Evolutionary conservation across 2,888 invertebrate species (phyloP), one percentile per base, ranked within the genome.

Genomic region (Conistra vaccinii): DNA sequence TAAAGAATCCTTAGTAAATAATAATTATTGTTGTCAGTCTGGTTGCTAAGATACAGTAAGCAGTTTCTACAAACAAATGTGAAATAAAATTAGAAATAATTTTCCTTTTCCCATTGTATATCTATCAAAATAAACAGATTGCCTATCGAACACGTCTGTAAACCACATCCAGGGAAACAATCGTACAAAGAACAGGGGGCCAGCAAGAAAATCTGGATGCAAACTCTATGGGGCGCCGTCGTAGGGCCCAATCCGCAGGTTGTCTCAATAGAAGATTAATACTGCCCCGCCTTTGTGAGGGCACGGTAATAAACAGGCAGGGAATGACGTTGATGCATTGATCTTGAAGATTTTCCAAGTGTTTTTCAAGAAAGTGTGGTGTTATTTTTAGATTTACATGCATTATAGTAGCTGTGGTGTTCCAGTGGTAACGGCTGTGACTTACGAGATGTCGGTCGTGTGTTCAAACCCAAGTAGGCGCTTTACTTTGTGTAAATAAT

Each of bases 251-350:
- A 87, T 84, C 76, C 83, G 78, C 85, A 91, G 92, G 91, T 92
- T 91, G 91, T 91, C 92, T 91, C 92, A 92, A 94, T 93, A 91
- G 92, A 96, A 96, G 96, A 96, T 96, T 95, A 96, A 96, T 96
- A 95, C 95, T 92, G 87, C 88, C 91, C 91, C 89, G 93, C 93
- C 93, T 93, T 95, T 95, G 94, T 94, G 90, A 87, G 90, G 91
- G 87, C 89, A 86, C 88, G 82, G 81, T 87, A 89, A 90, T 89
- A 89, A 89, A 90, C 82, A 84, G 82, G 39, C 89, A 87, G 78
- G 87, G 78, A 84, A 88, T 85, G 91, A 90, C 89, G 90, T 90
- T 90, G 90, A 93, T 92, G 93, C 94, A 94, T 95, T 93, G 93
- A 92, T 92, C 91, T 92, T 91, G n/a, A 77, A 73, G 85, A 87